A percentile compares a stretch with the other conserved stretches of the same genome.
Conservation (phyloP, 2,797 vertebrate species). For the Neostethus bicornis region DNA sequence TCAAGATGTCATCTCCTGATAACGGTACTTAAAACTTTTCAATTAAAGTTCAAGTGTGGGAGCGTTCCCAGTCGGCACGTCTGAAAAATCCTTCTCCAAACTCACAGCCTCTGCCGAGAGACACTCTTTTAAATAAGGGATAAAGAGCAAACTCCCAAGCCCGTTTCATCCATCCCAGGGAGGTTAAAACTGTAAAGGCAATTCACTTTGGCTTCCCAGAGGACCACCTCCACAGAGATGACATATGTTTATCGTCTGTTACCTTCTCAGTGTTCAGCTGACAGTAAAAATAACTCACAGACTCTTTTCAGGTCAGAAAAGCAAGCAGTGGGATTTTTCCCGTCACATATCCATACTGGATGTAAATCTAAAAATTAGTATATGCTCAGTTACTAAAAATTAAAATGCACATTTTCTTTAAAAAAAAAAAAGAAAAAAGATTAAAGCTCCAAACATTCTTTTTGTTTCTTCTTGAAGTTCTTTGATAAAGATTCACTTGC, state of each 20-base stretch:
- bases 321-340: slow-evolving; percentile 40
- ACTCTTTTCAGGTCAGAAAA: slow-evolving; percentile 45
- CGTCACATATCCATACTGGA: too few species aligned
- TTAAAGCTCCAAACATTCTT: slow-evolving; percentile 33
- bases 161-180: slow-evolving; percentile 62
- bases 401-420: slow-evolving; percentile 26
- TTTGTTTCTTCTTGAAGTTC: slow-evolving; percentile 18
- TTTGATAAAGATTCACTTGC: slow-evolving; percentile 19
- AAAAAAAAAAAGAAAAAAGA: slow-evolving; percentile 33
- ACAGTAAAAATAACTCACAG: slow-evolving; percentile 44
- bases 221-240: slow-evolving; percentile 67
- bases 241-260: slow-evolving; percentile 76
- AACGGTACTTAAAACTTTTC: slow-evolving; percentile 45
- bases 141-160: slow-evolving; percentile 61
- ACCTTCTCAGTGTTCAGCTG: slow-evolving; percentile 47
- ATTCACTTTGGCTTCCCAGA: slow-evolving; percentile 69
- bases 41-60: slow-evolving; percentile 37
- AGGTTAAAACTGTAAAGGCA: slow-evolving; percentile 62
- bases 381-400: slow-evolving; percentile 53
- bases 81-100: slow-evolving; percentile 46
- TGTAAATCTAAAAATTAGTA: slow-evolving; percentile 70
- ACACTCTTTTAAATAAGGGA: slow-evolving; percentile 41
- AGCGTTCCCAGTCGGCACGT: slow-evolving; percentile 28
- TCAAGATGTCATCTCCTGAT: slow-evolving; percentile 19
- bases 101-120: slow-evolving; percentile 34